These are phyloP conservation scores for Tapera naevia DNA, from an alignment of 2,797 vertebrate genomes.

Conservation along the genomic window DNA sequence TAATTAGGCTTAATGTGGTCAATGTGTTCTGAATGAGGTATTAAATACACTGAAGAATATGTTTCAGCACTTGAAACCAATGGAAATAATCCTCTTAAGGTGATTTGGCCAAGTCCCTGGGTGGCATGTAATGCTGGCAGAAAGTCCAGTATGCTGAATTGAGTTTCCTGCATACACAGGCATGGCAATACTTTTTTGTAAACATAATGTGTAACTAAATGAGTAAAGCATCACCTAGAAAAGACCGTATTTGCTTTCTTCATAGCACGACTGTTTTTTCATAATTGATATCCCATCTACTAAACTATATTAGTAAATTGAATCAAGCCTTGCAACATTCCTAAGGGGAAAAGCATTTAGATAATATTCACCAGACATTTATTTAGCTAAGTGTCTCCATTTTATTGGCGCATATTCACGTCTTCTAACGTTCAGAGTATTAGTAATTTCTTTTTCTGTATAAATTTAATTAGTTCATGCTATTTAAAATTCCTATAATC, in stretches of 20 bases:
- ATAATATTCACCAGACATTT: conserved; percentile 16
- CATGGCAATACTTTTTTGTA: not conserved
- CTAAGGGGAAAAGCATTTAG: conserved; percentile 13
- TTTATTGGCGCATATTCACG: not conserved
- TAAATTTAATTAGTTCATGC: not conserved
- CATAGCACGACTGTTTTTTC: not conserved
- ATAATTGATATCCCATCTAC: conserved; percentile 35
- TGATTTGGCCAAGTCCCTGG: not conserved
- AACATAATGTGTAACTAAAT: not conserved
- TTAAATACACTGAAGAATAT: not conserved
- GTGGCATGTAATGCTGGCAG: not conserved
- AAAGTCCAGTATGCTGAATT: not conserved
- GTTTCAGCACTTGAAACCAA: not conserved
- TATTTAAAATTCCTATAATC: conserved; percentile 7
- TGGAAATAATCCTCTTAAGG: conserved; percentile 9
- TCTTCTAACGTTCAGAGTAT: not conserved
- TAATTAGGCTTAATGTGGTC: conserved; percentile 5
- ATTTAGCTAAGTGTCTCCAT: not conserved
- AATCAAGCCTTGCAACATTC: conserved; percentile 19
- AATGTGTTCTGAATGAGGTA: not conserved
- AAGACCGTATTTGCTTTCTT: not conserved
- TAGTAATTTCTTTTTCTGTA: not conserved
- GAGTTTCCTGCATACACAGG: not conserved
- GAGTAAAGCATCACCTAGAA: not conserved
- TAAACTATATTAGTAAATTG: conserved; percentile 31